These are phyloP conservation scores for Priocnemis perturbator DNA, from an alignment of 2,888 invertebrate species.

Conservation along the genomic window DNA sequence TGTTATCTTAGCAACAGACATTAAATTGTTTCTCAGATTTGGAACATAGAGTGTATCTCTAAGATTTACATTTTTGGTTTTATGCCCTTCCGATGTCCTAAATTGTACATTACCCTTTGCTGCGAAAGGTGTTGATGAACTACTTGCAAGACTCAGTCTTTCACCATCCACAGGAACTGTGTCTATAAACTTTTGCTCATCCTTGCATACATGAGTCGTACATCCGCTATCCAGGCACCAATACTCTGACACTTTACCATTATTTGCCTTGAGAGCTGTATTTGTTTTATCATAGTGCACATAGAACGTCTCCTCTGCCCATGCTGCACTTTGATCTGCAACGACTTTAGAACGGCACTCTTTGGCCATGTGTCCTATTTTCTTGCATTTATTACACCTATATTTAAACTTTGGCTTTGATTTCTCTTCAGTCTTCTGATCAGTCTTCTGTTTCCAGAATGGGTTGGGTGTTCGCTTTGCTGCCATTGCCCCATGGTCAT, in stretches of 20 bases:
- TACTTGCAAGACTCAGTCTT: constrained; percentile 13
- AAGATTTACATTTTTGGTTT: not conserved
- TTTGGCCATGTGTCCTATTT: not conserved
- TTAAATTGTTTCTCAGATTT: not conserved
- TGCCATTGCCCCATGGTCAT: not conserved
- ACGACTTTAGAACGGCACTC: not conserved
- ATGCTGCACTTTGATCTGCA: not conserved
- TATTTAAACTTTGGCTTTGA: not conserved
- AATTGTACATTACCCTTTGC: constrained; percentile 13
- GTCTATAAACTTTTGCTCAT: constrained; percentile 19
- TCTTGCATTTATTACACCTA: constrained; percentile 11
- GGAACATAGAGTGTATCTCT: constrained; percentile 6
- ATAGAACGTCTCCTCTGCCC: not conserved
- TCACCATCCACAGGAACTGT: not conserved
- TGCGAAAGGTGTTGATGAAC: not conserved
- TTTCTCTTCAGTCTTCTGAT: not conserved
- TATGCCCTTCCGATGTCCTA: not conserved
- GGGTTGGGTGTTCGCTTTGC: not conserved
- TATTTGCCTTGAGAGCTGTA: not conserved
- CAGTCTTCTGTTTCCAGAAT: not conserved
- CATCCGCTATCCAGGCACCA: constrained; percentile 19
- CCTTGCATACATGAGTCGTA: constrained; percentile 35
- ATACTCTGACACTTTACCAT: not conserved
- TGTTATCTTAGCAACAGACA: constrained; percentile 9
- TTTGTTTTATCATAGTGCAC: too few species aligned